Conservation (phyloP, 1,140 invertebrate genomes). For the Nephotettix cincticeps region DNA sequence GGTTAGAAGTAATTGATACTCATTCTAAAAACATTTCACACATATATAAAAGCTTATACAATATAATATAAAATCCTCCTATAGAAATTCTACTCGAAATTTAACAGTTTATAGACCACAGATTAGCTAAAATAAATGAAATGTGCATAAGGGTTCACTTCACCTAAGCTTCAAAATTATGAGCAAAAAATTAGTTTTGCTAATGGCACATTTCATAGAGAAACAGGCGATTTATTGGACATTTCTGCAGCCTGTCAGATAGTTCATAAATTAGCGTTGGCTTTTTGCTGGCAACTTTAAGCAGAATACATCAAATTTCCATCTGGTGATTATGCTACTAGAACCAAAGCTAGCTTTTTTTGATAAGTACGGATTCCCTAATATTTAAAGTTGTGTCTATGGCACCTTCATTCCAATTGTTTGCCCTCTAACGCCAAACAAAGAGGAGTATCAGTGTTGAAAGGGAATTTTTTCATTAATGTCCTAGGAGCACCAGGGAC, state of each 20-base stretch:
- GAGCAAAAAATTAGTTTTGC: too few relatives aligned
- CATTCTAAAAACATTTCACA: too few relatives aligned
- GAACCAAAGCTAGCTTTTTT: constrained; percentile 8
- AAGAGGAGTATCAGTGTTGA: constrained; percentile 15
- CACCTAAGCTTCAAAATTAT: too few relatives aligned
- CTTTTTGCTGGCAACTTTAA: constrained; percentile 7
- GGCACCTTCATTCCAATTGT: not conserved
- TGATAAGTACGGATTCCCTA: constrained; percentile 9
- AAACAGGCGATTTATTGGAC: constrained; percentile 13
- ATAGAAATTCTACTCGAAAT: too few relatives aligned
- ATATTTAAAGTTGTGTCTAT: constrained; percentile 3
- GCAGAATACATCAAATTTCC: constrained; percentile 17
- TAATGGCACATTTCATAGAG: not conserved
- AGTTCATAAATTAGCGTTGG: constrained; percentile 9
- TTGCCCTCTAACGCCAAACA: constrained; percentile 10
- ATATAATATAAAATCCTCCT: too few relatives aligned
- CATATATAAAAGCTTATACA: too few relatives aligned
- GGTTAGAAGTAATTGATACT: too few relatives aligned
- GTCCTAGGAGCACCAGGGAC: constrained; percentile 4
- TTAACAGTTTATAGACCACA: too few relatives aligned
- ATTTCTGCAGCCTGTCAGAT: not conserved
- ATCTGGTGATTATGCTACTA: not conserved
- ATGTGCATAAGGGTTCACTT: not conserved
- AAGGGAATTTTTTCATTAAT: not conserved
- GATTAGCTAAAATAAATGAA: too few relatives aligned